Conservation (phyloP, 2,888 invertebrate genomes). For the Drosophila borealis region DNA sequence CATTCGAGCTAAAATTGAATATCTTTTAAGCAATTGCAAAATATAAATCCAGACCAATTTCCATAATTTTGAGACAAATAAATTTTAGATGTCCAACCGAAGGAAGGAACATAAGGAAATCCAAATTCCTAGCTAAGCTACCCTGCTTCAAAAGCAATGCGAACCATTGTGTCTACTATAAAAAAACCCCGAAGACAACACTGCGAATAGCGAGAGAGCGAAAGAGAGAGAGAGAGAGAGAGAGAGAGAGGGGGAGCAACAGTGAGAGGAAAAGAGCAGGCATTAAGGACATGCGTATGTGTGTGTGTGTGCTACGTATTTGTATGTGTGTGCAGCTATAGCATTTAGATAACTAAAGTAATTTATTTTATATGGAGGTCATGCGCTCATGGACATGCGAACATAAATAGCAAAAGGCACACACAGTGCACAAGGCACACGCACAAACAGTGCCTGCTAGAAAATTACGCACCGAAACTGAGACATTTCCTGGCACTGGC, state of each 20-base stretch:
- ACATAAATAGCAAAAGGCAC: conserved; percentile 74
- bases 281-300: neutral
- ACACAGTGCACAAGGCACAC: conserved; percentile 36
- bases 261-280: conserved; percentile 6
- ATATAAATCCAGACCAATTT: too few relatives aligned
- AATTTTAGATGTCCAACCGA: neutral
- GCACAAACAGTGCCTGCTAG: conserved; percentile 32
- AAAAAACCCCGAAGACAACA: conserved; percentile 38
- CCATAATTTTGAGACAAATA: too few relatives aligned
- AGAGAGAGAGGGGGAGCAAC: conserved; percentile 2
- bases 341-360: conserved; percentile 83
- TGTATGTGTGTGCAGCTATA: conserved; percentile 16
- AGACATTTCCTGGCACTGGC: conserved; percentile 69
- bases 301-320: neutral
- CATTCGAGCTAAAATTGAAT: too few relatives aligned
- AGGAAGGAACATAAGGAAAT: neutral
- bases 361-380: conserved; percentile 84
- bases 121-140: conserved; percentile 3
- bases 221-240: neutral
- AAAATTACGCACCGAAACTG: conserved; percentile 77
- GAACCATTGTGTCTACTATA: conserved; percentile 14
- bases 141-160: neutral
- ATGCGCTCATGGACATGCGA: conserved; percentile 77
- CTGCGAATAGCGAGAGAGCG: conserved; percentile 7
- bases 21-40: too few relatives aligned